phyloP scores from a whole-genome alignment of 2,113 vertebrate species.

The Nothocercus julius region DNA sequence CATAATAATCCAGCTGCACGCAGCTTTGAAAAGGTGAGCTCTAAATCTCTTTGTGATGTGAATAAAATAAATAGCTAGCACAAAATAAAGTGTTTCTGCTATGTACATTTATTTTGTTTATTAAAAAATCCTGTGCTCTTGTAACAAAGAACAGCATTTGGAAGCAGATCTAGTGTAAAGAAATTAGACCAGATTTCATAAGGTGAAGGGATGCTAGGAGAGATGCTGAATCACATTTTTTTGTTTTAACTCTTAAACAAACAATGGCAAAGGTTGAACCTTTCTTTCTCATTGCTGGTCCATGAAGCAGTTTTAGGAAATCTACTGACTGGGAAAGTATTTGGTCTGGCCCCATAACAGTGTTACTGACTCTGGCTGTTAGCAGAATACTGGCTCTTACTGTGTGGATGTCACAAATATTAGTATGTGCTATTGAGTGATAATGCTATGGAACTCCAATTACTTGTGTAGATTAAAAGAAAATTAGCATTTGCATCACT shows the following conservation, averaged over 20 bases:
- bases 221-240: not conserved
- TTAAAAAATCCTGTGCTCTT: conserved; percentile 5
- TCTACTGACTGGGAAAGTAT: conserved; percentile 42
- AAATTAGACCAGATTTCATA: conserved; percentile 49
- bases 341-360: conserved; percentile 12
- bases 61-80: conserved; percentile 54
- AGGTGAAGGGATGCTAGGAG: conserved; percentile 19
- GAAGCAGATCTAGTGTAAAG: conserved; percentile 11
- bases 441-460: conserved; percentile 8
- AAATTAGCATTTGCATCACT: not conserved
- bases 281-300: conserved; percentile 37
- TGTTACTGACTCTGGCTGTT: conserved; percentile 13
- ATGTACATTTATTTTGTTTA: conserved; percentile 43
- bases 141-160: conserved; percentile 12
- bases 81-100: conserved; percentile 17
- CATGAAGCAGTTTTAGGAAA: conserved; percentile 41
- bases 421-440: conserved; percentile 12
- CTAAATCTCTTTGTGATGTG: conserved; percentile 31
- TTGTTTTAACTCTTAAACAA: conserved; percentile 26
- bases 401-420: not conserved
- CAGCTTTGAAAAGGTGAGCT: conserved; percentile 43
- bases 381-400: conserved; percentile 34
- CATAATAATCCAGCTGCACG: not conserved
- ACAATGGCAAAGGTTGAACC: not conserved
- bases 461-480: conserved; percentile 33